Base-by-base conservation (phyloP, 2,797 vertebrate genomes). In the Serranus cabrilla region DNA sequence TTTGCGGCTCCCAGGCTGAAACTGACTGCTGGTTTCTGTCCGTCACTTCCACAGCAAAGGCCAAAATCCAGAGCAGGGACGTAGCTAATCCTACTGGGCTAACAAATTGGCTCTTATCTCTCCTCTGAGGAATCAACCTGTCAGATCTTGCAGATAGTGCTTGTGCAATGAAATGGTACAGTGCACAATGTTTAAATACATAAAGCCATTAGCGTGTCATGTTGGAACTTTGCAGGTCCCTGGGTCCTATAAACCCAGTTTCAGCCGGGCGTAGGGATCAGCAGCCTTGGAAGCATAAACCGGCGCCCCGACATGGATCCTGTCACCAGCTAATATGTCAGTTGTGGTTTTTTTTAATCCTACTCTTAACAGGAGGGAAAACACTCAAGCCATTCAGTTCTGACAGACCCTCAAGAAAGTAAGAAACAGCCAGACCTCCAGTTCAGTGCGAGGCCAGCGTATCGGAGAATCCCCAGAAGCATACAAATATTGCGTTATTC, bases 281-380 rank as follows among this genome's bases (percentile, higher is more conserved):
- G 81, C 74, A 65, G 70, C 64, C 54, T 60, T 82, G 84, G 77
- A 78, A 60, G 73, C 42, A 67, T 64, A 82, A 89, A 86, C 55
- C 10, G 54, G 61, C 20, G 13, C 60, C 71, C 64, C 3, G 16
- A 89, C 89, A 88, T 86, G 80, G 84, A 66, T 80, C 80, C 84
- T 90, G 90, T 93, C 91, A 91, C 83, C 82, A 87, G 89, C 89
- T 91, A 83, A 87, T 89, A 88, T 79, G 88, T 92, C 90, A 86
- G 73, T 63, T 42, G 21, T 74, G 60, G 2, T 45, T 71, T 27
- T 27, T 76, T 82, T 85, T 58, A 76, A 87, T 79, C 64, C 20
- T 0, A 3, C 40, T 54, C 63, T 83, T 80, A 74, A 85, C 85
- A 87, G 78, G 21, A 84, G 85, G 87, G 75, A 78, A 90, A 90